phyloP scores from a whole-genome alignment of 2,113 vertebrate genomes.

The Channa argus region DNA sequence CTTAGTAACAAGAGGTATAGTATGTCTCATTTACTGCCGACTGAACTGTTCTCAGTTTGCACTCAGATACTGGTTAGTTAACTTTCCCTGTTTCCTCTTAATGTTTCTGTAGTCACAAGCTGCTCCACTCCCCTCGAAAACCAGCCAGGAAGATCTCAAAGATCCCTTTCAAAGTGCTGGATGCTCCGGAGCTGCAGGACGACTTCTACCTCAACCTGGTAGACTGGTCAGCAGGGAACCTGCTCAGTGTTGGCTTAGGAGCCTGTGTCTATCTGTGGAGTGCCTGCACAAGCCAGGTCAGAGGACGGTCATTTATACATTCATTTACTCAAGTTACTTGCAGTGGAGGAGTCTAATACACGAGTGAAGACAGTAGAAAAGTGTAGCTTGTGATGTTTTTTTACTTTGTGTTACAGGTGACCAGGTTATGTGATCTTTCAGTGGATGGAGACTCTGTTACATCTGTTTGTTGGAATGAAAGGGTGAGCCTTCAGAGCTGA shows the following conservation, averaged over 20 bases:
- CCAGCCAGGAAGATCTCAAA: conserved; percentile 98
- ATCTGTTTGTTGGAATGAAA: conserved; percentile 97
- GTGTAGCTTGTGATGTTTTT: no score
- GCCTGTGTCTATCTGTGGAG: conserved; percentile 99
- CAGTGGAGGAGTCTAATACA: no score
- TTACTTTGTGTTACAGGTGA: conserved; percentile 85
- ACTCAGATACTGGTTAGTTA: background rate
- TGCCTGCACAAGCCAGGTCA: conserved; percentile 97
- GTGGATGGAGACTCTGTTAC: conserved; percentile 98
- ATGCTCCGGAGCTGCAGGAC: conserved; percentile 96
- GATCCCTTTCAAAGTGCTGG: conserved; percentile 98
- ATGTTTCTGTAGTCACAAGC: conserved; percentile 88
- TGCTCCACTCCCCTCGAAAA: conserved; percentile 95
- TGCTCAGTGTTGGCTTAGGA: conserved; percentile 96
- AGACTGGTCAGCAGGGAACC: conserved; percentile 98
- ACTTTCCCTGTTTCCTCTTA: accelerated
- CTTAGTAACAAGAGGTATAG: conserved; percentile 87
- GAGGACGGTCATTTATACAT: background rate
- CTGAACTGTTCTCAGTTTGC: background rate
- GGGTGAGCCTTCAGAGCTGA: conserved; percentile 83
- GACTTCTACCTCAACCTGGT: conserved; percentile 99
- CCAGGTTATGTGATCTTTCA: conserved; percentile 95
- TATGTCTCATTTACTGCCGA: background rate
- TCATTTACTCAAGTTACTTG: no score
- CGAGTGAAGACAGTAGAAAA: no score